Base-by-base conservation (phyloP, 2,888 invertebrate species). In the Papilio gigon region DNA sequence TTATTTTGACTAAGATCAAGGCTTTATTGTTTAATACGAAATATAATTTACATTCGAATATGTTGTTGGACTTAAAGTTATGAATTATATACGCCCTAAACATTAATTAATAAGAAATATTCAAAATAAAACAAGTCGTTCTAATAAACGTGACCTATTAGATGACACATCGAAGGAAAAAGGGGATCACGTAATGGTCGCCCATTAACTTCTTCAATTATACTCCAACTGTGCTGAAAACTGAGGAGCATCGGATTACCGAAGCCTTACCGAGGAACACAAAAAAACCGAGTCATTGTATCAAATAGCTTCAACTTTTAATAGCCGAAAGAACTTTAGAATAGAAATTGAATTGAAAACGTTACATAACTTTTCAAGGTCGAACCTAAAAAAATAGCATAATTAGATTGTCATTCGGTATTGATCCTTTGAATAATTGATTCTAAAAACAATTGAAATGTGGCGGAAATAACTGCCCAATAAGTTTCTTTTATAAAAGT, bases 131-230 rank as follows among this genome's bases (percentile, higher is more conserved):
- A 58, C 3, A 22, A 9, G 30, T 33, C 53, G 12, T 17, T 20
- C 30, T 63, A 47, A 44, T 27, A 44, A 35, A 65, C 60, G 30
- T 69, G 61, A 65, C 59, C 59, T 25, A 35, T 59, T 65, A 42
- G 58, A 53, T 69, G 64, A 50, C 62, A 70, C 68, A 64, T 50
- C 44, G 25, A 69, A 70, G 75, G 73, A 71, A 75, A 73, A 72
- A 68, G 65, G 75, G 70, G 65, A 73, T 75, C 9, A 30, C 8
- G 77, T 78, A 81, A 80, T 80, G 76, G 76, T 75, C 78, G 75
- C 74, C 78, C 79, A 80, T 83, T 80, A 82, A 73, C 75, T 75
- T 68, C 75, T 77, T 78, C 76, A 79, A 80, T 82, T 80, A 80
- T 78, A 78, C 75, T 74, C 75, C 74, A 74, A 74, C 71, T 70